Evolutionary conservation across 2,797 vertebrate species (phyloP).

Genomic region (Ctenochaetus hawaiiensis): DNA sequence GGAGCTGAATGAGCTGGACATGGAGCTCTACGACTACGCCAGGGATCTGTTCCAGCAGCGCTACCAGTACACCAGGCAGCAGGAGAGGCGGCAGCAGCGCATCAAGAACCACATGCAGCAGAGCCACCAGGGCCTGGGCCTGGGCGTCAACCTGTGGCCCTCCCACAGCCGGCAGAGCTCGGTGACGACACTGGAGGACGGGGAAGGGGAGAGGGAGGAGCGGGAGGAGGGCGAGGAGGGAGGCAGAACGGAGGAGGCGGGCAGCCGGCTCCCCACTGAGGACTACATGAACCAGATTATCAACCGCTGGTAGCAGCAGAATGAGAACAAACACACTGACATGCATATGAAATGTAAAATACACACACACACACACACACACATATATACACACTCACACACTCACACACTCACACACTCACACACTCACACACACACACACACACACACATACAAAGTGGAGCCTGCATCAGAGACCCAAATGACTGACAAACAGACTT

Average conservation of each 20-base stretch:
- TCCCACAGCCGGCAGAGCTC: constrained; percentile 71
- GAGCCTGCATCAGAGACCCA: constrained; percentile 60
- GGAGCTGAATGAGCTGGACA: constrained; percentile 97
- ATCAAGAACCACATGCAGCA: constrained; percentile 91
- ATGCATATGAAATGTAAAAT: constrained; percentile 65
- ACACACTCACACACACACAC: constrained; percentile 34
- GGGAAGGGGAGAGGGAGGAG: constrained; percentile 73
- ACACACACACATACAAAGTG: constrained; percentile 29
- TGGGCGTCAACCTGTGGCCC: constrained; percentile 84
- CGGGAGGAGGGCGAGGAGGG: constrained; percentile 83
- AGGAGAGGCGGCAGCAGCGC: constrained; percentile 94
- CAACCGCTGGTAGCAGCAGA: constrained; percentile 94
- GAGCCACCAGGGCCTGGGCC: constrained; percentile 84
- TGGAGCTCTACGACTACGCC: constrained; percentile 99
- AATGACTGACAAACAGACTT: constrained; percentile 54
- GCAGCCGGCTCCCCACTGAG: constrained; percentile 93
- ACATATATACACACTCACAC: constrained; percentile 1
- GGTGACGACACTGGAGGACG: constrained; percentile 76
- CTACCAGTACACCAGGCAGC: constrained; percentile 95
- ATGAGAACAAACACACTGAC: constrained; percentile 51
- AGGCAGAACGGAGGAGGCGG: constrained; percentile 87
- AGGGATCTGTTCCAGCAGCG: constrained; percentile 98
- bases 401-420: constrained; percentile 25
- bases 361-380: constrained; percentile 26
- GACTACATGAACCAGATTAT: constrained; percentile 99